Evolutionary conservation across 2,113 vertebrate species (phyloP).

Genomic region (Antennarius striatus): DNA sequence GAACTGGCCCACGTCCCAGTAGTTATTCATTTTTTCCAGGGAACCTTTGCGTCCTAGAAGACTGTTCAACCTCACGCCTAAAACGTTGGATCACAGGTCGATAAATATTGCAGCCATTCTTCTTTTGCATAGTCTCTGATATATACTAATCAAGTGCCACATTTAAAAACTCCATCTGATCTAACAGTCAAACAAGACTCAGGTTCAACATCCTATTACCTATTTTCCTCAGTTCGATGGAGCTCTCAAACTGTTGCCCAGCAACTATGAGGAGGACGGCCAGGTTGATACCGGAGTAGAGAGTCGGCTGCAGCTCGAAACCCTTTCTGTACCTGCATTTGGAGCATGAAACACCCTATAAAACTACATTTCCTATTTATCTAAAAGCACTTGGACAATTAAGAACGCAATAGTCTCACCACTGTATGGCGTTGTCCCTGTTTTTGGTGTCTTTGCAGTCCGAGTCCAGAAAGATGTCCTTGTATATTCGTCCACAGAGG

Average conservation of each 20-base stretch:
- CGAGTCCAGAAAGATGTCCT: slow-evolving; percentile 94
- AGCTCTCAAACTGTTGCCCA: slow-evolving; percentile 94
- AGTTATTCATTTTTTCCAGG: slow-evolving; percentile 95
- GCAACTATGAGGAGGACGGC: slow-evolving; percentile 90
- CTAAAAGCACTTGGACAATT: no score
- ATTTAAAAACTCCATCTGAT: no score
- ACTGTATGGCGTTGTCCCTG: slow-evolving; percentile 90
- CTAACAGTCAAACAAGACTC: no score
- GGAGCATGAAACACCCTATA: background rate
- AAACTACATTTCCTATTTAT: background rate
- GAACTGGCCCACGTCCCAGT: slow-evolving; percentile 97
- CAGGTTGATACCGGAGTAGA: slow-evolving; percentile 95
- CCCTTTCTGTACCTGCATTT: slow-evolving; percentile 91
- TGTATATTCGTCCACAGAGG: slow-evolving; percentile 95
- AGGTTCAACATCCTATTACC: slow-evolving; percentile 75
- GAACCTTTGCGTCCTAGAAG: slow-evolving; percentile 93
- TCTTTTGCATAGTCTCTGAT: no score
- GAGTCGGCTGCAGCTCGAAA: slow-evolving; percentile 93
- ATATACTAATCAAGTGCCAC: no score
- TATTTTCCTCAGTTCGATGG: slow-evolving; percentile 93
- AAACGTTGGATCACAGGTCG: background rate
- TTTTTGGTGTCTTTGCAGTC: slow-evolving; percentile 88
- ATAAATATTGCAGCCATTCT: background rate
- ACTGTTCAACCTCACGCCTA: slow-evolving; percentile 91
- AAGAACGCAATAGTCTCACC: slow-evolving; percentile 73